phyloP scores from a whole-genome alignment of 2,888 invertebrate genomes.

The Ophion obscuratus region DNA sequence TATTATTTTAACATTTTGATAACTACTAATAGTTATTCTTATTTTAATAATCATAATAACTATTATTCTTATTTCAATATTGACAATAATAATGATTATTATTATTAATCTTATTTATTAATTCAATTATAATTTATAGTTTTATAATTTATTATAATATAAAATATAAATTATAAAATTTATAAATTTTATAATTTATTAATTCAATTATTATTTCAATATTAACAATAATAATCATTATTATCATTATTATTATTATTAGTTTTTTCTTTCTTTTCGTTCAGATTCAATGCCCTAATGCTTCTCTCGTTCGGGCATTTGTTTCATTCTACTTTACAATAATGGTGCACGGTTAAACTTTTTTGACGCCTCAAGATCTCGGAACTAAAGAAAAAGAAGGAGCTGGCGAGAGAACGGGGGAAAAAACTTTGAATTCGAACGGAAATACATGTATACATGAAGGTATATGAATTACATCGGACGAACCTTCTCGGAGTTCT shows the following conservation, averaged over 20 bases:
- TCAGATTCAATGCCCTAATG: constrained; percentile 6
- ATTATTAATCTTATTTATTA: not conserved
- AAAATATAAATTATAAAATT: too few species aligned
- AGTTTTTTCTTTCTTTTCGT: not conserved
- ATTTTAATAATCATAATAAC: not conserved
- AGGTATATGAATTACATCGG: constrained; percentile 25
- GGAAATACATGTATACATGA: not conserved
- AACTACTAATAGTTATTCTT: not conserved
- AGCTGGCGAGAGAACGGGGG: not conserved
- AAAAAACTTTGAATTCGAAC: constrained; percentile 12
- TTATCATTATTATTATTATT: not conserved
- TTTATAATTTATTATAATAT: too few species aligned
- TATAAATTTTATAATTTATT: too few species aligned
- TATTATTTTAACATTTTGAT: too few species aligned
- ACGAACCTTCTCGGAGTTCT: constrained; percentile 94
- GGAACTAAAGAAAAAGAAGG: not conserved
- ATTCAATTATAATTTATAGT: too few species aligned
- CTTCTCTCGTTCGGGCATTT: constrained; percentile 38
- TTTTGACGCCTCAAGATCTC: constrained; percentile 22
- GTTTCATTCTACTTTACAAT: constrained; percentile 21
- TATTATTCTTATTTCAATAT: not conserved
- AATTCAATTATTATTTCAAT: too few species aligned
- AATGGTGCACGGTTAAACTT: constrained; percentile 31
- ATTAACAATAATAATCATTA: not conserved
- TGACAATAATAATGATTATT: not conserved